phyloP scores from a whole-genome alignment of 2,113 vertebrate species.

The Motacilla tschutschensis region DNA sequence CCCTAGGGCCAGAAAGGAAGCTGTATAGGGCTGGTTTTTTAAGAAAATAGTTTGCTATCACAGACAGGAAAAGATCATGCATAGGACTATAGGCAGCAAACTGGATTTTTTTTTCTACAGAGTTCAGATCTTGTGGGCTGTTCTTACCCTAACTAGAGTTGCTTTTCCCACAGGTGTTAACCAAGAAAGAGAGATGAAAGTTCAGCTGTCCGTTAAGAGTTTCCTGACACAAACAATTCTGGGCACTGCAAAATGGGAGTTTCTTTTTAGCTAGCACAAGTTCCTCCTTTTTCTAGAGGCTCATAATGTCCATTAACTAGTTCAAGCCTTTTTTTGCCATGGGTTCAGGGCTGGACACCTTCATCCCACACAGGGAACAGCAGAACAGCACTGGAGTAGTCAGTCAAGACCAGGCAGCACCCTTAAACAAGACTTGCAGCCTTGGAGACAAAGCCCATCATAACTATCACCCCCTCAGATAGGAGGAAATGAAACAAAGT shows the following conservation, averaged over 20 bases:
- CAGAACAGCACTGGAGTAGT: neutral
- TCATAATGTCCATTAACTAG: neutral
- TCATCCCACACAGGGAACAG: fast-evolving
- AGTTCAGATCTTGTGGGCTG: neutral
- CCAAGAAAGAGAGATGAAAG: neutral
- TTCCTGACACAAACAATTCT: neutral
- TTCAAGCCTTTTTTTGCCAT: neutral
- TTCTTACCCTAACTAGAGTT: neutral
- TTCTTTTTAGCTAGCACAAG: neutral
- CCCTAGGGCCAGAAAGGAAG: neutral
- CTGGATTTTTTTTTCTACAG: neutral
- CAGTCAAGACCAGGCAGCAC: neutral
- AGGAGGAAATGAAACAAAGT: neutral
- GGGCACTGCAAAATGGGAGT: neutral
- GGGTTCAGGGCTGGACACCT: neutral
- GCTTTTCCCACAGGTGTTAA: neutral
- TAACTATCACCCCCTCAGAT: neutral
- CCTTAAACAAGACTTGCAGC: neutral
- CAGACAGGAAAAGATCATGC: neutral
- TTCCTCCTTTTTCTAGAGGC: neutral
- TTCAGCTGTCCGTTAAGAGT: neutral
- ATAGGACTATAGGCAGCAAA: neutral
- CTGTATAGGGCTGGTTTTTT: neutral
- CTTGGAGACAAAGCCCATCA: neutral
- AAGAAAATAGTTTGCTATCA: neutral